Percentiles rank a stretch among this genome's conserved stretches.
Conservation (phyloP, 2,113 vertebrate species). For the Serilophus lunatus region DNA sequence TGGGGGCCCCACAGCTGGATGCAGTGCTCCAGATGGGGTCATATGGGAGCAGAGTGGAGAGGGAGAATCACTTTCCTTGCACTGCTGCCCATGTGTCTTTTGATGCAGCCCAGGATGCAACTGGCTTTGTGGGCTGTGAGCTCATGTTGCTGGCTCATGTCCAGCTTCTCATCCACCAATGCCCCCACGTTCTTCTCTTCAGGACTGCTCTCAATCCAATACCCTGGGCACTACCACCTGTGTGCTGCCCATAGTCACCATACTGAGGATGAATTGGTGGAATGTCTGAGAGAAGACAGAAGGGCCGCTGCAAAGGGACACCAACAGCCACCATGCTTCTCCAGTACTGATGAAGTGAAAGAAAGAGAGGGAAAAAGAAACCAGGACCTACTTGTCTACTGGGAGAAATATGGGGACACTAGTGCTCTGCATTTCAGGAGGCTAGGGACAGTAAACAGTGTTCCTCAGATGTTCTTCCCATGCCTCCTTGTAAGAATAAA, state of each 20-base stretch:
- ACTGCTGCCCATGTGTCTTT: background rate
- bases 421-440: background rate
- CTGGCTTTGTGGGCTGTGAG: background rate
- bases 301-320: background rate
- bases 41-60: background rate
- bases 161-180: background rate
- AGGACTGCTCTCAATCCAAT: background rate
- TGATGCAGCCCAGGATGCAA: background rate
- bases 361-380: background rate
- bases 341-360: background rate
- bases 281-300: background rate
- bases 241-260: background rate
- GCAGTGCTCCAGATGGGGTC: background rate
- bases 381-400: background rate
- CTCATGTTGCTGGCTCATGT: background rate
- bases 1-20: background rate
- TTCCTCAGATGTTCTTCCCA: background rate
- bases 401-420: background rate
- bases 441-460: background rate
- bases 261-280: accelerated
- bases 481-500: background rate
- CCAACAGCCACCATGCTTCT: background rate
- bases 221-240: background rate
- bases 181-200: background rate
- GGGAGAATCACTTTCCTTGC: background rate